Evolutionary conservation across 2,888 invertebrate genomes (phyloP).

Genomic region (Ditula angustiorana): DNA sequence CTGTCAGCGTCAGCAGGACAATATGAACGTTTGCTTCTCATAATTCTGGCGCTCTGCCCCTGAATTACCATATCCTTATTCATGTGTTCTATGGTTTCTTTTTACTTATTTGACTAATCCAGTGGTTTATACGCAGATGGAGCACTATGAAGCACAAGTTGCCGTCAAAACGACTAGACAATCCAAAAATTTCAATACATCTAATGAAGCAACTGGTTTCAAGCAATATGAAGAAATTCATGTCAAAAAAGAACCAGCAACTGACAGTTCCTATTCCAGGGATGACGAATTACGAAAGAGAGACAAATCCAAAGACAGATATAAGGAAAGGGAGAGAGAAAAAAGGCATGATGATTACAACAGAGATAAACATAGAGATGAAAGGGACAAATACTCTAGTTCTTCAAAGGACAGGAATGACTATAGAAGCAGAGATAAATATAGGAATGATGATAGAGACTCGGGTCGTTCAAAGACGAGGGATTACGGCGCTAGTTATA

Average conservation of each 20-base stretch:
- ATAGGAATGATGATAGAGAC: neutral
- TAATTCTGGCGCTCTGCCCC: no score
- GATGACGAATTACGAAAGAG: neutral
- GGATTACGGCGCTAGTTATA: neutral
- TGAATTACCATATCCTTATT: no score
- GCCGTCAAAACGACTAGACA: neutral
- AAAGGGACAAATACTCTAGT: constrained; percentile 12
- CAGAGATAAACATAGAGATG: constrained; percentile 9
- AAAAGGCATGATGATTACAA: constrained; percentile 15
- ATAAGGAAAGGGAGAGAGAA: constrained; percentile 1
- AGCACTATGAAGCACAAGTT: constrained; percentile 16
- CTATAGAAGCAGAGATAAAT: constrained; percentile 11
- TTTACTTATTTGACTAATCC: neutral
- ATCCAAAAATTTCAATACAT: neutral
- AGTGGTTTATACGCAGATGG: constrained; percentile 23
- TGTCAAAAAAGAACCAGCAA: constrained; percentile 18
- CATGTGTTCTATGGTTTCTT: no score
- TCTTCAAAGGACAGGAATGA: constrained; percentile 27
- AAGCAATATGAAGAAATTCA: neutral
- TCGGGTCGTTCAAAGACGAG: constrained; percentile 6
- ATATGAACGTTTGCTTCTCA: no score
- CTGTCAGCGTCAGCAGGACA: no score
- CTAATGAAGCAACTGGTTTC: neutral
- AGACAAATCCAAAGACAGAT: constrained; percentile 1
- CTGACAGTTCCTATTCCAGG: neutral